Conservation (phyloP, 2,888 invertebrate species). For the Ischnus inquisitorius region DNA sequence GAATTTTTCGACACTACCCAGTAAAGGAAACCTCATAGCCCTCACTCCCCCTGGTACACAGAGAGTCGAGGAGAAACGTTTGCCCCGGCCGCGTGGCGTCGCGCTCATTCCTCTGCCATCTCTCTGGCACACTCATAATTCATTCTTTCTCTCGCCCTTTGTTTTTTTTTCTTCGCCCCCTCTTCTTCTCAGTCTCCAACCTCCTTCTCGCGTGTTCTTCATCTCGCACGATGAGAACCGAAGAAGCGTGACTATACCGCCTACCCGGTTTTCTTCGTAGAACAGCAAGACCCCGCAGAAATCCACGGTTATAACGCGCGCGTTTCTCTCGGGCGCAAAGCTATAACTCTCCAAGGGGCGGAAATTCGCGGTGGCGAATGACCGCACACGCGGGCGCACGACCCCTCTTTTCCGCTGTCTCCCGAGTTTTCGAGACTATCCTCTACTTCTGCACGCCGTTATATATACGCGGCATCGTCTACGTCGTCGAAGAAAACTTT, state of each 20-base stretch:
- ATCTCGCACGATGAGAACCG: slow-evolving; percentile 31
- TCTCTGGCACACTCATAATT: slow-evolving; percentile 71
- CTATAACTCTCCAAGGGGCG: slow-evolving; percentile 69
- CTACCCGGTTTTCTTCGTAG: slow-evolving; percentile 46
- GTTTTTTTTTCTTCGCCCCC: slow-evolving; percentile 47
- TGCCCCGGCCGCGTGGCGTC: slow-evolving; percentile 47
- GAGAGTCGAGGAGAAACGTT: slow-evolving; percentile 2
- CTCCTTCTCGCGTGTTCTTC: slow-evolving; percentile 45
- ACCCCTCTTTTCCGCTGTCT: slow-evolving; percentile 29
- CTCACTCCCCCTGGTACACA: background rate
- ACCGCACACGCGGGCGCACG: slow-evolving; percentile 47
- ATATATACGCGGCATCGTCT: background rate
- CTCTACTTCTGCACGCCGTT: too few relatives aligned
- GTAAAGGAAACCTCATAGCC: background rate
- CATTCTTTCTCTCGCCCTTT: slow-evolving; percentile 67
- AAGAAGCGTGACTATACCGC: slow-evolving; percentile 52
- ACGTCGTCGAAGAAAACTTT: slow-evolving; percentile 34
- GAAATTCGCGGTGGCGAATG: slow-evolving; percentile 47
- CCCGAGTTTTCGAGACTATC: background rate
- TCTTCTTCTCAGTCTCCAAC: slow-evolving; percentile 21
- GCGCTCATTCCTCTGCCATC: slow-evolving; percentile 22
- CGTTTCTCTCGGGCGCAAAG: slow-evolving; percentile 40
- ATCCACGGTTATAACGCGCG: slow-evolving; percentile 21
- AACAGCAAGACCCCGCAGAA: slow-evolving; percentile 27
- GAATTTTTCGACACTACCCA: slow-evolving; percentile 74